Evolutionary conservation across 53 echinoderm and acorn worm genomes (phyloP), one percentile per base, ranked within the genome.

Genomic region (Henricia sp.): DNA sequence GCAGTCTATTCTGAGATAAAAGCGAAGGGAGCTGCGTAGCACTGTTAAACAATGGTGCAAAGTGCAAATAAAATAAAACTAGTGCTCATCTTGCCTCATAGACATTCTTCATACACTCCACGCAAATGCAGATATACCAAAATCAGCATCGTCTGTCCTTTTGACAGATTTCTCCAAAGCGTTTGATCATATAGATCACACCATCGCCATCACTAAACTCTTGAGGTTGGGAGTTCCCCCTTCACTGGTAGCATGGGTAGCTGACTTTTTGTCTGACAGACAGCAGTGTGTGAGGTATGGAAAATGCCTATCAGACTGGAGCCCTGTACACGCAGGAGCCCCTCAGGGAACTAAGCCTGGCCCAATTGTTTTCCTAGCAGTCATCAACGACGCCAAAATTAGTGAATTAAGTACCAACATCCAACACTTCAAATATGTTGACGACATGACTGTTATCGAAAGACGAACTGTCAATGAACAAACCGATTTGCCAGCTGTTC

Each of bases 291-390:
- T 74, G 54, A 53, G 35, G 27, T 74, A 74, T 26, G 37, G 52
- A 8, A 42, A 37, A 53, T 35, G 37, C 37, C 37, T 74, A n/a
- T 74, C 74, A 4, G 74, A 74, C 37, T 74, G 74, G 74, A 36
- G 1, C 74, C 70, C 37, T 53, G 55, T 56, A 0, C 24, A 36
- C 41, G 52, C 50, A 74, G 76, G 57, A 1, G 23, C 38, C 16
- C 52, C 76, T 11, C 56, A 56, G 37, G 76, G 74, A 52, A 74
- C 55, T 55, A 74, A 74, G 56, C 57, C 56, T 0, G 76, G 76
- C 2, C 20, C 76, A 19, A 75, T 75, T 23, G 36, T 55, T 37
- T 75, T 75, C 40, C 76, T 75, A 21, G 76, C 56, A 56, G 30
- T 75, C 9, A 55, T 37, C 58, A 75, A 55, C 38, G 9, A 55